Evolutionary conservation across 2,113 vertebrate species (phyloP), one percentile per base, ranked within the genome.

Genomic region (Engystomops pustulosus): DNA sequence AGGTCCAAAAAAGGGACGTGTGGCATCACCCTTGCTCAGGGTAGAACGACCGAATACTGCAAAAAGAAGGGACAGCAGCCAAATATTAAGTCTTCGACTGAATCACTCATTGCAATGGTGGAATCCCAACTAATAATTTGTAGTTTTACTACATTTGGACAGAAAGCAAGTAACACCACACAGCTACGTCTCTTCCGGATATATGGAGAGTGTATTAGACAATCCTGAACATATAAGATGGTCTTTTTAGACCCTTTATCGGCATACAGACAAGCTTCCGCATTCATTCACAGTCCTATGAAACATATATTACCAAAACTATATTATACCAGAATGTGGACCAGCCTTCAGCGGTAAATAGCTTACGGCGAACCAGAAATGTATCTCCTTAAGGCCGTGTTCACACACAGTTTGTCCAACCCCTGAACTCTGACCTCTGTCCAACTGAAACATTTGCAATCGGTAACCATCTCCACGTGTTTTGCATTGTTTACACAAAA

Each of bases 41-140:
- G 36, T 58, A 62, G 49, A 12, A 27, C 36, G 81, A 76, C 20
- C 15, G 41, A 68, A 76, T 65, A 45, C 58, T 36, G n/a, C 27
- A 76, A 83, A 38, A 51, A 11, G 6, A 51, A 53, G 38, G 34
- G 70, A 67, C 44, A 11, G 7, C 2, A 14, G 71, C 41, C 70
- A 47, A 83, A 71, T 20, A 27, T 6, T 3, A n/a, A 34, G 71
- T 18, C 51, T 45, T 74, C 67, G 17, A 62, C 58, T 27, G 30
- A 62, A 30, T 36, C 17, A 36, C 62, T 67, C 36, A 32, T 32
- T 30, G 53, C 20, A 60, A 60, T 25, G 58, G 12, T 60, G 58
- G 58, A 60, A 60, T 27, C n/a, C 7, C 53, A 65, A 32, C 15
- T 20, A 67, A 32, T 34, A 65, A 7, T 14, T n/a, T 27, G 8